Percentiles rank a stretch among this genome's conserved stretches.
Conservation (phyloP, 2,888 invertebrate genomes). For the Cordylochernes scorpioides region DNA sequence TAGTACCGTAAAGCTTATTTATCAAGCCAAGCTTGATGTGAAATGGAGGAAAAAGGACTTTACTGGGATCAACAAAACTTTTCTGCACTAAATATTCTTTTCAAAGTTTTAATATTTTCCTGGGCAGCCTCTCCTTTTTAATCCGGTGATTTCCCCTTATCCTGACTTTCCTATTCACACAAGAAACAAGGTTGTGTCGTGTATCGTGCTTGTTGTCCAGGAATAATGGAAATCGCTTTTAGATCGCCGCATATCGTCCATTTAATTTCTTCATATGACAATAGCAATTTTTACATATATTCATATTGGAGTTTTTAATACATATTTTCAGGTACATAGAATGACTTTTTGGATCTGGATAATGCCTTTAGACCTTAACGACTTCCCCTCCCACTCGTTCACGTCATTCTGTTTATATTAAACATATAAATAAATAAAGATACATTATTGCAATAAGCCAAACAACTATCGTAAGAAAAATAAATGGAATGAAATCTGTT, state of each 20-base stretch:
- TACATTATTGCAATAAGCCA: no score
- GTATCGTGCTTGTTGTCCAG: conserved; percentile 17
- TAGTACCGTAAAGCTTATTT: conserved; percentile 5
- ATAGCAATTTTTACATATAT: conserved; percentile 1
- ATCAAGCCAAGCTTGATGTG: conserved; percentile 17
- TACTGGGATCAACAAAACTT: conserved; percentile 1
- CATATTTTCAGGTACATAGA: conserved; percentile 13
- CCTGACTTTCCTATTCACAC: no score
- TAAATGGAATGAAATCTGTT: no score
- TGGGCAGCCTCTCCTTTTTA: conserved; percentile 11
- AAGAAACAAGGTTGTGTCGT: conserved; percentile 16
- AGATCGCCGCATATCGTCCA: conserved; percentile 13
- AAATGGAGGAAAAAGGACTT: conserved; percentile 13
- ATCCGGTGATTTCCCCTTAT: no score
- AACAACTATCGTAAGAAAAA: no score
- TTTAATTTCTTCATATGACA: conserved; percentile 6
- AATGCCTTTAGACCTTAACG: conserved; percentile 9
- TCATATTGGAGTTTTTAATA: neutral
- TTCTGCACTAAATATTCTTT: neutral
- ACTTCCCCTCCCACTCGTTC: no score
- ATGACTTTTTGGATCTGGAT: conserved; percentile 16
- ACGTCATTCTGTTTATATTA: no score
- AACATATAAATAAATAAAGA: no score
- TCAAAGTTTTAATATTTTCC: no score
- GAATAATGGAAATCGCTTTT: no score